phyloP scores from a whole-genome alignment of 2,888 invertebrate species.

The Cataglyphis cursor region DNA sequence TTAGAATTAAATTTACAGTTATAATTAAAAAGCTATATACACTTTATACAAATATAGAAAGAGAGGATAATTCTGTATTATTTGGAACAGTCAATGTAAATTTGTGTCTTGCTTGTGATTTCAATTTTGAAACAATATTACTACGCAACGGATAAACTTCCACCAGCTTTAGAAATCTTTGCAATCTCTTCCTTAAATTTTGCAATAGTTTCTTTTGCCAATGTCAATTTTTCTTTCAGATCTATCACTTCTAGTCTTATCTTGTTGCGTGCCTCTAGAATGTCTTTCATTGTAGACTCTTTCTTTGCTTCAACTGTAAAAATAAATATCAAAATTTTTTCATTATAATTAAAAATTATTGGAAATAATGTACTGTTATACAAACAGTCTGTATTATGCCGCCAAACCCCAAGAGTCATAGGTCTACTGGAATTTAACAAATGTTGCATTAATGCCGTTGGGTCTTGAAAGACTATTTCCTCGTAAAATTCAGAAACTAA shows the following conservation, averaged over 20 bases:
- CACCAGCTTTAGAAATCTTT: slow-evolving; percentile 85
- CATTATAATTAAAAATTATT: not conserved
- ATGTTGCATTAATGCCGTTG: slow-evolving; percentile 96
- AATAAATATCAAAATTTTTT: slow-evolving; percentile 29
- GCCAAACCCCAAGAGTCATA: slow-evolving; percentile 91
- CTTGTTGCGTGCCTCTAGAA: slow-evolving; percentile 93
- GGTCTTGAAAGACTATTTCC: slow-evolving; percentile 97
- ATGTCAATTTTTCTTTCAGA: slow-evolving; percentile 94
- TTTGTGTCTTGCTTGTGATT: not conserved
- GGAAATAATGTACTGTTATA: slow-evolving; percentile 61
- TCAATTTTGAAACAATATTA: slow-evolving; percentile 20
- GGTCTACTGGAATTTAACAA: slow-evolving; percentile 93
- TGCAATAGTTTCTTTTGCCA: slow-evolving; percentile 94
- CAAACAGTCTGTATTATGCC: slow-evolving; percentile 96
- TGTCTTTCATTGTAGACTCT: slow-evolving; percentile 92
- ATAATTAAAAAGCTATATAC: slow-evolving; percentile 29
- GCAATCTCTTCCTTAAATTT: slow-evolving; percentile 93
- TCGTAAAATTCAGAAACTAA: slow-evolving; percentile 98
- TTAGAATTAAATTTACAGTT: not conserved
- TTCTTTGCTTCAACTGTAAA: slow-evolving; percentile 96
- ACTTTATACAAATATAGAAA: slow-evolving; percentile 17
- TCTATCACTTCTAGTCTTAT: slow-evolving; percentile 94
- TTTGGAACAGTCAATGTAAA: not conserved
- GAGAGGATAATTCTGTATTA: not conserved
- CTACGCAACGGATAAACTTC: slow-evolving; percentile 76